Evolutionary conservation across 1,140 invertebrate genomes (phyloP).

Genomic region (Brachionus calyciflorus): DNA sequence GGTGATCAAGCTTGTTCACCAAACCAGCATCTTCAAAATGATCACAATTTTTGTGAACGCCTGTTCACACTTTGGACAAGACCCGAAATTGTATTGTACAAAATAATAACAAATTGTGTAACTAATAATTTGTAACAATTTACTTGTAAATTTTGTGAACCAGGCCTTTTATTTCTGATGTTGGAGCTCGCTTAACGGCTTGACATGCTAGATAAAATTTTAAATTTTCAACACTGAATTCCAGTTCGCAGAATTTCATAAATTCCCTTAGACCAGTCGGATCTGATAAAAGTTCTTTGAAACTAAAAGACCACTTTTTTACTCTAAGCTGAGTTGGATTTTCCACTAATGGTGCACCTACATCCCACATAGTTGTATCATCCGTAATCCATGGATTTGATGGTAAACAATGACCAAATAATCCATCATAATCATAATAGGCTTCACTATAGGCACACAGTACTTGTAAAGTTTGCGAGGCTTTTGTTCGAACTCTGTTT

Average conservation of each 20-base stretch:
- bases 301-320: conserved; percentile 89
- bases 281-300: conserved; percentile 89
- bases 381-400: conserved; percentile 96
- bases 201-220: conserved; percentile 64
- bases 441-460: conserved; percentile 52
- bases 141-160: conserved; percentile 40
- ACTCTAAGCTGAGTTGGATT: conserved; percentile 68
- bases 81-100: too few relatives aligned
- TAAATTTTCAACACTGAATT: conserved; percentile 97
- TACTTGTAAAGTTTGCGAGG: conserved; percentile 38
- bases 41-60: too few relatives aligned
- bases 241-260: conserved; percentile 89
- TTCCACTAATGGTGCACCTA: conserved; percentile 57
- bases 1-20: too few relatives aligned
- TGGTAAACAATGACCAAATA: conserved; percentile 63
- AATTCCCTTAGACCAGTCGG: conserved; percentile 93
- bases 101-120: too few relatives aligned
- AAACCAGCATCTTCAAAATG: too few relatives aligned
- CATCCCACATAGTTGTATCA: conserved; percentile 90
- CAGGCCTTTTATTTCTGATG: not conserved
- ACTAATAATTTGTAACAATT: too few relatives aligned
- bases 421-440: conserved; percentile 64
- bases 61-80: too few relatives aligned
- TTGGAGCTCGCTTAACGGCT: not conserved
- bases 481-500: conserved; percentile 32